phyloP scores from a whole-genome alignment of 2,888 invertebrate species.

The Caenorhabditis sinica region DNA sequence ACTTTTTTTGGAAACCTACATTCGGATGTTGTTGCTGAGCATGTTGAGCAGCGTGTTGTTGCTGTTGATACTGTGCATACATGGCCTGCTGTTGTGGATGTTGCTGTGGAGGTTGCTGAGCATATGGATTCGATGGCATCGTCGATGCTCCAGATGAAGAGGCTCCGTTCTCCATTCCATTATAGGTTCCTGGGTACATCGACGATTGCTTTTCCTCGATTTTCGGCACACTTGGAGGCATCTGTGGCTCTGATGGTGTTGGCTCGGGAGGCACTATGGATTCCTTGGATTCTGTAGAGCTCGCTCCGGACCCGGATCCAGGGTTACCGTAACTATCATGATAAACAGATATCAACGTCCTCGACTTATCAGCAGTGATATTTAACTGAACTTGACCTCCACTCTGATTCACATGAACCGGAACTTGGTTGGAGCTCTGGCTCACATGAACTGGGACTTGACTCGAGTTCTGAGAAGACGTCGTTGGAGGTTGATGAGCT shows the following conservation, averaged over 20 bases:
- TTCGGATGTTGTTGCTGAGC: constrained; percentile 35
- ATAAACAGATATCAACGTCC: constrained; percentile 82
- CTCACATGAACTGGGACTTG: constrained; percentile 69
- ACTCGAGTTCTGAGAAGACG: constrained; percentile 30
- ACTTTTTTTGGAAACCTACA: constrained; percentile 1
- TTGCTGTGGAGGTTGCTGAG: constrained; percentile 46
- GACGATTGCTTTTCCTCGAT: constrained; percentile 37
- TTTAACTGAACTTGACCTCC: constrained; percentile 81
- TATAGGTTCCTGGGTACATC: constrained; percentile 19
- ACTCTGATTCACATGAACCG: constrained; percentile 71
- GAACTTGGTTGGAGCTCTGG: constrained; percentile 33
- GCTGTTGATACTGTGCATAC: constrained; percentile 48
- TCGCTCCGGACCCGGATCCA: constrained; percentile 57
- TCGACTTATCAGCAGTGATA: constrained; percentile 79
- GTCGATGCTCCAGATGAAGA: not conserved
- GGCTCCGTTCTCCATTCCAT: constrained; percentile 42
- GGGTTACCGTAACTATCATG: constrained; percentile 75
- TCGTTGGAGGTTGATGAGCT: constrained; percentile 32
- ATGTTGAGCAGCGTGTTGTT: constrained; percentile 36
- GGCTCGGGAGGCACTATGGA: constrained; percentile 82
- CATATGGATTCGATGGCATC: constrained; percentile 41
- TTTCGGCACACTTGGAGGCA: constrained; percentile 26
- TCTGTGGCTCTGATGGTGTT: constrained; percentile 70
- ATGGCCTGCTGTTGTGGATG: constrained; percentile 18
- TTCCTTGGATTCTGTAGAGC: constrained; percentile 71